Conservation (phyloP, 2,113 vertebrate species). For the Lophius piscatorius region DNA sequence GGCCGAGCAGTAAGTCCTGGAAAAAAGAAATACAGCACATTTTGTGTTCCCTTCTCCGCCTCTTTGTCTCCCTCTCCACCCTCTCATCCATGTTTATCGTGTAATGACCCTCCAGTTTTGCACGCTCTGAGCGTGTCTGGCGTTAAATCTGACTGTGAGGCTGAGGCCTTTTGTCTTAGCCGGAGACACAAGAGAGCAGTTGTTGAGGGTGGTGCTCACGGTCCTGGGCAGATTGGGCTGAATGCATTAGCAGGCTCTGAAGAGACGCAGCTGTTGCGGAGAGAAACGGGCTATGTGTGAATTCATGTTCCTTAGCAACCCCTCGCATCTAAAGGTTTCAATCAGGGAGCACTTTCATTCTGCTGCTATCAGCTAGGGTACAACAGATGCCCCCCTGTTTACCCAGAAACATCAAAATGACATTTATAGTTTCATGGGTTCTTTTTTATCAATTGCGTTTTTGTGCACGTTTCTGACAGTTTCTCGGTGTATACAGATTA, state of each 20-base stretch:
- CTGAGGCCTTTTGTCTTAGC: constrained; percentile 64
- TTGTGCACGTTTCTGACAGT: neutral
- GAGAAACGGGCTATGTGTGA: constrained; percentile 71
- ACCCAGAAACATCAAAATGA: constrained; percentile 32
- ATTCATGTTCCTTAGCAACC: constrained; percentile 82
- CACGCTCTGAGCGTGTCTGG: constrained; percentile 14
- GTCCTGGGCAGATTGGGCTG: constrained; percentile 62
- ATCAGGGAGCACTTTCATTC: constrained; percentile 39
- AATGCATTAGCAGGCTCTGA: too few species aligned
- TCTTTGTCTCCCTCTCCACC: constrained; percentile 28
- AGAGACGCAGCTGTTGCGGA: constrained; percentile 75
- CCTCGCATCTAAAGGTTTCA: constrained; percentile 56
- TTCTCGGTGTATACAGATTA: too few species aligned
- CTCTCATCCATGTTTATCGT: constrained; percentile 34
- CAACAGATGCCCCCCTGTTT: constrained; percentile 65
- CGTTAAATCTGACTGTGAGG: constrained; percentile 18
- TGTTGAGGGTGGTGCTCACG: constrained; percentile 62
- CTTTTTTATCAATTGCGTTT: too few species aligned
- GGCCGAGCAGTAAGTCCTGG: constrained; percentile 7
- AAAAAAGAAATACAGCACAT: neutral
- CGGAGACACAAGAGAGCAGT: constrained; percentile 48
- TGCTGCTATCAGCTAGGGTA: constrained; percentile 25
- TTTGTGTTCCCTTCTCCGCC: constrained; percentile 12
- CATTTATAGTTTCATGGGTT: constrained; percentile 52
- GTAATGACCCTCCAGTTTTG: constrained; percentile 29